phyloP scores from a whole-genome alignment of 2,113 vertebrate species.

The Corythaixoides concolor region DNA sequence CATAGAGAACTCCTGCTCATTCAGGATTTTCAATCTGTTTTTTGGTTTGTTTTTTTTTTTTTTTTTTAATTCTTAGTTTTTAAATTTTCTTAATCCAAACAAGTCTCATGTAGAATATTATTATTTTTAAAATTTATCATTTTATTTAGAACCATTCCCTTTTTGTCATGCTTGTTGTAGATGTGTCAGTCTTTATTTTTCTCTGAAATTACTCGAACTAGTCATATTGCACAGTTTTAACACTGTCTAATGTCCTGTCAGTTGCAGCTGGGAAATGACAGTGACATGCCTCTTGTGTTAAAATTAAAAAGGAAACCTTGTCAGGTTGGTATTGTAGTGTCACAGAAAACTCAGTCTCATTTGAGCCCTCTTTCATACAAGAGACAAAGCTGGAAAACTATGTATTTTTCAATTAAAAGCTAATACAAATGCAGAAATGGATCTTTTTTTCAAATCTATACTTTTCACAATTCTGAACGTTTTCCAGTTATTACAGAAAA shows the following conservation, averaged over 20 bases:
- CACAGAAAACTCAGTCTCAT: neutral
- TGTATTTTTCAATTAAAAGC: neutral
- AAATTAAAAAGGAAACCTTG: neutral
- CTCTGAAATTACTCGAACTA: neutral
- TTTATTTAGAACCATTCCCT: neutral
- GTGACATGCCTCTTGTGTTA: neutral
- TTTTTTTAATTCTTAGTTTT: neutral
- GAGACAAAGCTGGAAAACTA: neutral
- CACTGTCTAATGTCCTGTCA: neutral
- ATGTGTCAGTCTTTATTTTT: neutral
- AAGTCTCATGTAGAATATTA: neutral
- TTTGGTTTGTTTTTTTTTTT: no score
- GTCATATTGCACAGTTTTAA: neutral
- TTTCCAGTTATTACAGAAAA: neutral
- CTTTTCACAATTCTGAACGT: neutral
- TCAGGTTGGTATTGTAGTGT: neutral
- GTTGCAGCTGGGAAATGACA: neutral
- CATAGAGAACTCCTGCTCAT: neutral
- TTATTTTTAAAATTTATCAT: rapidly evolving
- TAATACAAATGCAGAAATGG: neutral
- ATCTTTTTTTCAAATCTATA: neutral
- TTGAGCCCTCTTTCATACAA: neutral
- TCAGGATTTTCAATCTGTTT: neutral
- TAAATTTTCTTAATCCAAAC: neutral
- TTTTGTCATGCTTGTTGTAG: neutral